phyloP scores from a whole-genome alignment of 2,797 vertebrate species.

The Sebastes matsubarae region DNA sequence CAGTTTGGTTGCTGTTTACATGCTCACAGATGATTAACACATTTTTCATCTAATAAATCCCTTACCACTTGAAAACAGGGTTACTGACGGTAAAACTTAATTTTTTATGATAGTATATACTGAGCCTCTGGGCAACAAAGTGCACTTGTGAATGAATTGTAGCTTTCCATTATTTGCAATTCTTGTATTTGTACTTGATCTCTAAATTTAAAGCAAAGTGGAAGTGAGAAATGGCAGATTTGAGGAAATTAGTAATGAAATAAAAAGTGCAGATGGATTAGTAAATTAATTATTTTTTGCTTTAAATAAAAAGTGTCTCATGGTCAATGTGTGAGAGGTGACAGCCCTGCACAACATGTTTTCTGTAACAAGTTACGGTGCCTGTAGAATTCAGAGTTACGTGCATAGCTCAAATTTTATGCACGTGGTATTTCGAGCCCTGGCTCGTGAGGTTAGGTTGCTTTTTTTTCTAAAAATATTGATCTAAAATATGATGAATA shows the following conservation, averaged over 20 bases:
- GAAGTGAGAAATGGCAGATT: not conserved
- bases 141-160: not conserved
- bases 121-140: not conserved
- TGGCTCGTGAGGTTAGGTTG: not conserved
- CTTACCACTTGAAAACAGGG: not conserved
- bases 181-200: not conserved
- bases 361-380: not conserved
- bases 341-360: not conserved
- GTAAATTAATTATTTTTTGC: not conserved
- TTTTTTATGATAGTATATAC: not conserved
- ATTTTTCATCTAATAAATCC: not conserved
- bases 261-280: not conserved
- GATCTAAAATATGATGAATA: not conserved
- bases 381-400: not conserved
- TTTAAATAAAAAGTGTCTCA: not conserved
- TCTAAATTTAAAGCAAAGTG: too few relatives aligned
- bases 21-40: not conserved
- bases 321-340: not conserved
- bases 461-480: not conserved
- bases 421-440: not conserved
- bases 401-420: not conserved
- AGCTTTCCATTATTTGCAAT: not conserved
- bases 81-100: not conserved
- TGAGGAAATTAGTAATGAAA: not conserved
- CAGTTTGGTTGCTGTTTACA: not conserved